Base-by-base conservation (phyloP, 2,888 invertebrate genomes). In the Ecliptopera silaceata region DNA sequence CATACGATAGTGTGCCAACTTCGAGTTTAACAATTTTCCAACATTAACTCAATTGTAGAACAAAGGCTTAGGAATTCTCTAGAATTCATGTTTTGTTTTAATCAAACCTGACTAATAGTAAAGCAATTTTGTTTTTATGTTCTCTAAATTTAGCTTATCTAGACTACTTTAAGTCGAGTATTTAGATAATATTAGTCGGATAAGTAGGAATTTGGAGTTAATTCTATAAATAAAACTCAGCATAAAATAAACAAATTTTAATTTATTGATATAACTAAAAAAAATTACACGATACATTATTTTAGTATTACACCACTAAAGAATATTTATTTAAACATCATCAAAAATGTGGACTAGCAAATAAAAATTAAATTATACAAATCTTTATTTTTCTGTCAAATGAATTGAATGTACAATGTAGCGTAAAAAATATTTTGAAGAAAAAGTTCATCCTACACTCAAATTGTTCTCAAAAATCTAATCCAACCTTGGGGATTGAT, bases 231-330 rank as follows among this genome's bases (percentile, higher is more conserved):
- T 78, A 77, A 84, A 82, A 84, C 76, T 65, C 72, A 75, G 65
- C 72, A 71, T 86, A 82, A 91, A 91, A 88, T 91, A 90, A 91
- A 90, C 90, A 91, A 91, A 89, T 88, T 90, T 89, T 88, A 89
- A 90, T 90, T 90, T 89, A 91, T 89, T 90, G 89, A 88, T 89
- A 85, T 86, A 88, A 87, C 86, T 86, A 88, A 88, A 88, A 77
- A 88, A 88, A 87, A 88, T 88, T 88, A 88, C 88, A 91, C 86
- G 87, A 86, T 88, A 90, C 88, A 87, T 88, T 88, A 88, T 86
- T 87, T 91, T 91, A 91, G 89, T 91, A 84, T 88, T 90, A 89
- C 86, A 89, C 86, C 77, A 79, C 90, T 91, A 91, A 39, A 86
- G 86, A 86, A 88, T 89, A 86, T 86, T 87, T 86, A 87, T 83